Percentiles rank a stretch among this genome's conserved stretches.
Evolutionary conservation across 2,888 invertebrate genomes (phyloP).

Genomic region (Andrena dorsata): DNA sequence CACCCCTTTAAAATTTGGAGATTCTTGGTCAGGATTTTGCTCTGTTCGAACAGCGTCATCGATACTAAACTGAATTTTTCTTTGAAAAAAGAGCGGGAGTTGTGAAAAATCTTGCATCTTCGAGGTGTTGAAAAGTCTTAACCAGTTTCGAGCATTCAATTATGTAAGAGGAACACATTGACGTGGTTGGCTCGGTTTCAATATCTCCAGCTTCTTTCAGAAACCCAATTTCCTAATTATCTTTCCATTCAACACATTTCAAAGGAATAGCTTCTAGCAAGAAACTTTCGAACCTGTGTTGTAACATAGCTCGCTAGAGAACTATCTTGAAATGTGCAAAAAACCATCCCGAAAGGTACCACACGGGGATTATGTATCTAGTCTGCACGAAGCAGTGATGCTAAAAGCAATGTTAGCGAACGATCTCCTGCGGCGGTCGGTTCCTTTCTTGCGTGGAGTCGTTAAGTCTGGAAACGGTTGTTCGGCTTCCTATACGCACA

Average conservation of each 20-base stretch:
- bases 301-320: background rate
- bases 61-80: too few species aligned
- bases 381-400: background rate
- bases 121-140: too few species aligned
- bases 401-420: conserved; percentile 40
- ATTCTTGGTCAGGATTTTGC: too few species aligned
- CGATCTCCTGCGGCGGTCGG: conserved; percentile 61
- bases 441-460: conserved; percentile 67
- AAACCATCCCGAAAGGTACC: background rate
- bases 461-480: conserved; percentile 71
- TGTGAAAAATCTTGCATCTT: too few species aligned
- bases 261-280: background rate
- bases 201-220: background rate
- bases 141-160: too few species aligned
- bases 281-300: background rate
- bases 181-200: background rate
- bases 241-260: background rate
- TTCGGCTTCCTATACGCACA: conserved; percentile 77
- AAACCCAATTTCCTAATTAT: background rate
- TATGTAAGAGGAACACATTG: too few species aligned
- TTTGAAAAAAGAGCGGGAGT: too few species aligned
- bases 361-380: background rate
- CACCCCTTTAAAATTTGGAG: too few species aligned
- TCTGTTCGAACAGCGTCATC: too few species aligned
- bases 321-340: conserved; percentile 1